Base-by-base conservation (phyloP, 2,888 invertebrate genomes). In the Protonemura montana region DNA sequence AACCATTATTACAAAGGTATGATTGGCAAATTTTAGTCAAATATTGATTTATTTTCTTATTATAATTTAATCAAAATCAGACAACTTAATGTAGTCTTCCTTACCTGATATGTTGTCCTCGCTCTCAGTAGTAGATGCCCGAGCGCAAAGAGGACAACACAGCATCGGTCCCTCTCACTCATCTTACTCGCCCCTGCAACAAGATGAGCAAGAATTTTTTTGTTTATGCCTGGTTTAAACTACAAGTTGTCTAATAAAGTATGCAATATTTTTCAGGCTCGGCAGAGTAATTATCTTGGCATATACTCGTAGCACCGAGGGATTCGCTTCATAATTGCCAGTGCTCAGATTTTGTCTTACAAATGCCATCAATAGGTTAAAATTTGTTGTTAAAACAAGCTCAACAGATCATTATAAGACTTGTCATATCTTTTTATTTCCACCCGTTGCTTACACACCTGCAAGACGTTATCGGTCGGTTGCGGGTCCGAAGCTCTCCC, bases 251-350 rank as follows among this genome's bases (percentile, higher is more conserved):
- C n/a, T 6, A 87, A 25, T 21, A 85, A n/a, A 0, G 28, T 28
- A 0, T 1, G 42, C 29, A 87, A 78, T 16, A 83, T 87, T 27
- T 85, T 81, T 30, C n/a, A 1, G 25, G 28, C 82, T 42, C 2
- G 87, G 87, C 1, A 87, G 82, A 10, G 80, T 76, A 76, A 87
- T 30, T 6, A 87, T 80, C 0, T 26, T 7, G 83, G 81, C 35
- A 87, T 42, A n/a, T 86, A 81, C 1, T 25, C 16, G 80, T 87
- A 87, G n/a, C 29, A 77, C 59, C 81, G 78, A 27, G 87, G 86
- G 29, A 81, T 81, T 13, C 81, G 26, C 27, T 86, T 86, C 27
- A 84, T 28, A 6, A 84, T 59, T 0, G 84, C 21, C 0, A 84
- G 28, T 0, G 84, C 84, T 10, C 59, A 29, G 25, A 84, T 26